A percentile compares a stretch with the other conserved stretches of the same genome.
Evolutionary conservation across 2,797 vertebrate genomes (phyloP).

Genomic region (Peromyscus aztecus): DNA sequence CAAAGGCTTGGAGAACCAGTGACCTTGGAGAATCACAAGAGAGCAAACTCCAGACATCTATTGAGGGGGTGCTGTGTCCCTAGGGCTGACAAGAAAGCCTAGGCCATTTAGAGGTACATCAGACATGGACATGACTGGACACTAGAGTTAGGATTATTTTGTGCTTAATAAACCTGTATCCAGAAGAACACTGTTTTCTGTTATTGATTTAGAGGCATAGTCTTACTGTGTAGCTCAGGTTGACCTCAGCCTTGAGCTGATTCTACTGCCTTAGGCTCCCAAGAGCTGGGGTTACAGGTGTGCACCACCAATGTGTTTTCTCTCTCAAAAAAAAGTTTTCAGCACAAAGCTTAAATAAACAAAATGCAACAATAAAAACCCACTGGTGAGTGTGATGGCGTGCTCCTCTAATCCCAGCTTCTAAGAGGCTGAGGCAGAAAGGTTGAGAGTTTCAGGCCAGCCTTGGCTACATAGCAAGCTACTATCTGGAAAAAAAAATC

Average conservation of each 20-base stretch:
- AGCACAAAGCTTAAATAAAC: background rate
- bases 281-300: background rate
- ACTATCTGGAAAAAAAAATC: background rate
- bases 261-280: background rate
- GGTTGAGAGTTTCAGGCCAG: background rate
- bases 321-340: background rate
- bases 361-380: background rate
- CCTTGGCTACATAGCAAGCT: background rate
- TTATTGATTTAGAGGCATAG: background rate
- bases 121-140: background rate
- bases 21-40: background rate
- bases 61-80: background rate
- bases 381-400: background rate
- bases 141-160: background rate
- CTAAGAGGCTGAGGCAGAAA: background rate
- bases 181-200: background rate
- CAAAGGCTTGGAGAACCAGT: background rate
- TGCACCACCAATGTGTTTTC: background rate
- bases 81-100: background rate
- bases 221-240: background rate
- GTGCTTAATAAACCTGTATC: background rate
- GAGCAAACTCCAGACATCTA: background rate
- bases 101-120: background rate
- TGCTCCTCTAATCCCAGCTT: background rate
- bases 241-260: background rate